Base-by-base conservation (phyloP, 1,140 invertebrate species). In the Solen grandis region DNA sequence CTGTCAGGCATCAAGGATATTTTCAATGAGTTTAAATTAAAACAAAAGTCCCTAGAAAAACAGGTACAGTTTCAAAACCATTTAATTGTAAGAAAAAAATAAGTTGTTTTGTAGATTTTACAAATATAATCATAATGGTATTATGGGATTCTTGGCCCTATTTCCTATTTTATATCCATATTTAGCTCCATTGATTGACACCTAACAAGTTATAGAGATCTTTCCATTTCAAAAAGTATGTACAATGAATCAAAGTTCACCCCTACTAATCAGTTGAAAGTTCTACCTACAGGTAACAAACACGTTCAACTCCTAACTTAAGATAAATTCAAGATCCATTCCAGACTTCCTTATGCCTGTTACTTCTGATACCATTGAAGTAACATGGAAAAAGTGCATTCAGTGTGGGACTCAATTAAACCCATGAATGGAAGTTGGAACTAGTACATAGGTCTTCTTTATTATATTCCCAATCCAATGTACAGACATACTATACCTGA, bases 31-130 rank as follows among this genome's bases (percentile, higher is more conserved):
- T 90, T 92, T 84, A 88, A 92, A 82, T 63, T 89, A 65, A 90
- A 93, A 41, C 92, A 93, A 76, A 88, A 93, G 81, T 81, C 88
- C 55, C 90, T 95, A 68, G 93, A 94, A 90, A 90, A 93, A 87
- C 93, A 93, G 84, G 94, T 95, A 91, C 70, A 84, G 63, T 84
- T 36, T 60, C 60, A 33, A 38, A 55, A n/a, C 31, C 36, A 68
- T 52, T 50, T 78, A 68, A 4, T 5, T 29, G 62, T 69, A 25
- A 57, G 59, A 35, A 31, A 66, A 8, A 29, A 29, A 10, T 13
- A 46, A 33, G 16, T 50, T 31, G n/a, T 14, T 66, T 1, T 38
- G 25, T 38, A 63, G 60, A 13, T 57, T 27, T 22, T 29, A 59
- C 16, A 35, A 33, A 29, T 25, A 3, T 63, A 27, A 1, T n/a